phyloP scores from a whole-genome alignment of 2,888 invertebrate genomes.

The Octodonta nipae region DNA sequence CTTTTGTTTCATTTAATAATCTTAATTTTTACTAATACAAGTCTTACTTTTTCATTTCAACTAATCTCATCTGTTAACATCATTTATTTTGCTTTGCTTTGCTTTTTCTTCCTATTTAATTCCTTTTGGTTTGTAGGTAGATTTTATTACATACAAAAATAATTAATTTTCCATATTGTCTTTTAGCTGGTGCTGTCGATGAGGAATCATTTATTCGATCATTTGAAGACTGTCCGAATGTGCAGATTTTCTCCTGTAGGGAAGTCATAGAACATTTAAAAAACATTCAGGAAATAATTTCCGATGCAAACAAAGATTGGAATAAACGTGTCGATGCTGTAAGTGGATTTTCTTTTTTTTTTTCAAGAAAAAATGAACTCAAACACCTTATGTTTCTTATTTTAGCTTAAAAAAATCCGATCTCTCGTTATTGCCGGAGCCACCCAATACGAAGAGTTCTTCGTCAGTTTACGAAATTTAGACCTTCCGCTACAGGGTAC shows the following conservation, averaged over 20 bases:
- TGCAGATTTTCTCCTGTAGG: conserved; percentile 68
- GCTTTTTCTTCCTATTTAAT: too few species aligned
- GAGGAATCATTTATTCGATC: conserved; percentile 74
- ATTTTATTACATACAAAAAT: conserved; percentile 2
- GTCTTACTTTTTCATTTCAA: too few species aligned
- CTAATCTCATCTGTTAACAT: too few species aligned
- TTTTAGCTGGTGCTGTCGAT: conserved; percentile 71
- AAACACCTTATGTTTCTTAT: conserved; percentile 18
- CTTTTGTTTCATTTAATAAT: too few species aligned
- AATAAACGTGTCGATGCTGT: conserved; percentile 86
- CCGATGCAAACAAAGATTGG: conserved; percentile 81
- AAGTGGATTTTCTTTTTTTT: too few species aligned
- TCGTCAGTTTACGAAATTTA: conserved; percentile 59
- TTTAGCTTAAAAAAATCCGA: conserved; percentile 72
- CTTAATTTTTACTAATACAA: too few species aligned
- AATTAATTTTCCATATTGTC: background rate
- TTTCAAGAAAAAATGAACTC: background rate
- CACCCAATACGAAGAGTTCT: conserved; percentile 55
- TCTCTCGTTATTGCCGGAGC: conserved; percentile 73
- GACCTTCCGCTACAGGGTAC: conserved; percentile 71
- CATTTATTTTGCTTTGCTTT: too few species aligned
- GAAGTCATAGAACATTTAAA: conserved; percentile 74
- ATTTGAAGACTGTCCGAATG: conserved; percentile 70
- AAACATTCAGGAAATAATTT: conserved; percentile 57
- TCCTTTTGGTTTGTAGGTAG: background rate